Conservation (phyloP, 2,113 vertebrate species). For the Sminthopsis crassicaudata region DNA sequence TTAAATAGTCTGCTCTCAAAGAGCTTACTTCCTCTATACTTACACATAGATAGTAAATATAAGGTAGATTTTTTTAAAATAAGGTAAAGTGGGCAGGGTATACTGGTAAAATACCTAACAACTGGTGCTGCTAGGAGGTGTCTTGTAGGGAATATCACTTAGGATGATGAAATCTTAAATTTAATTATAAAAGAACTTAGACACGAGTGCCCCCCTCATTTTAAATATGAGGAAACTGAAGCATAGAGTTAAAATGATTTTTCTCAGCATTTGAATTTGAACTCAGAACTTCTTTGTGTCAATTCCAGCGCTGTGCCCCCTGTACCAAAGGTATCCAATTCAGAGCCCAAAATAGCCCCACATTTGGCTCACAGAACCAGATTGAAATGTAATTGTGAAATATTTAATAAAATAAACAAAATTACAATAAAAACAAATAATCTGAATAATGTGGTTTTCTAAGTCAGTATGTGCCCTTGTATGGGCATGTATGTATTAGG, state of each 20-base stretch:
- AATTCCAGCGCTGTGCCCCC: background rate
- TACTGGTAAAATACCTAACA: background rate
- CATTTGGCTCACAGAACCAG: too few species aligned
- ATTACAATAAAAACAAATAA: background rate
- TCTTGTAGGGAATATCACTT: background rate
- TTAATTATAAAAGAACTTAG: background rate
- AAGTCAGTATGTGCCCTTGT: background rate
- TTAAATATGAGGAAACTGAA: background rate
- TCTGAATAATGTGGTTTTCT: background rate
- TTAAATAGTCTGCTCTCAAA: background rate
- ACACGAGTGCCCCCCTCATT: background rate
- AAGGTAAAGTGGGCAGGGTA: background rate
- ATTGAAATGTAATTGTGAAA: background rate
- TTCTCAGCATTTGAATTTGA: background rate
- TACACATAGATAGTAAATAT: background rate
- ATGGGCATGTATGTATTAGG: background rate
- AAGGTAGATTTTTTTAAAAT: background rate
- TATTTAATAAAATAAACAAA: background rate
- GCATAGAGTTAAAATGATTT: background rate
- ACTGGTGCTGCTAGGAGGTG: background rate
- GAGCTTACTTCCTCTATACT: background rate
- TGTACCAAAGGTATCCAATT: background rate
- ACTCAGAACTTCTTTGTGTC: background rate
- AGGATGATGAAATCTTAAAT: background rate
- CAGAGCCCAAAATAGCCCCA: background rate